Evolutionary conservation across 1,140 invertebrate species (phyloP), one percentile per base, ranked within the genome.

Genomic region (Stegodyphus dumicola): DNA sequence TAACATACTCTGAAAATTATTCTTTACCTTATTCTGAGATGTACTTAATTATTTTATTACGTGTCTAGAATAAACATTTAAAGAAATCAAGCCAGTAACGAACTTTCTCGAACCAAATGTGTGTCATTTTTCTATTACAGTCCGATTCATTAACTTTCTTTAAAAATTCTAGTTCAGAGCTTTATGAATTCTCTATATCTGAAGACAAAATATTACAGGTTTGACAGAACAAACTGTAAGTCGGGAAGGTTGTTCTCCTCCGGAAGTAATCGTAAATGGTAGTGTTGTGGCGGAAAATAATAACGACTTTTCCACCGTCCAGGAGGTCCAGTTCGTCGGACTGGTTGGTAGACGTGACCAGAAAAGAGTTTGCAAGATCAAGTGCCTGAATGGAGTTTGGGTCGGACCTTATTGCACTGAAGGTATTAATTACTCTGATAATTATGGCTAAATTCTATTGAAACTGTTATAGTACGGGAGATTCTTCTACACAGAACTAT

Each of bases 321-420:
- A 88, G 33, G 90, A 90, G 81, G 88, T 90, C 7, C 88, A 89
- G 87, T 95, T 95, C 90, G 92, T 94, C 13, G 94, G 93, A 7
- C 90, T 94, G 74, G 92, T 95, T 87, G 93, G 93, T 17, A 93
- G 93, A 18, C 89, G 93, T 15, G 86, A 84, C 93, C 93, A 94
- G 89, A 91, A 92, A 79, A 90, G 94, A 18, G 92, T 95, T 5
- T 95, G 95, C 90, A 95, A 95, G 90, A 94, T 95, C 77, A 95
- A 95, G 90, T 95, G 95, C 88, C 93, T 95, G 67, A 94, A 94
- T 88, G 94, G 94, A 66, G 93, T 94, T 88, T 95, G 95, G 95
- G 93, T 95, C 65, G 95, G 95, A 13, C 95, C 95, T 48, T 89
- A 94, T 18, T 94, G 94, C 88, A 92, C 92, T 78, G 89, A 91